A percentile compares a stretch with the other conserved stretches of the same genome.
phyloP scores from a whole-genome alignment of 2,888 invertebrate species.

The Gandaritis pyraliata region DNA sequence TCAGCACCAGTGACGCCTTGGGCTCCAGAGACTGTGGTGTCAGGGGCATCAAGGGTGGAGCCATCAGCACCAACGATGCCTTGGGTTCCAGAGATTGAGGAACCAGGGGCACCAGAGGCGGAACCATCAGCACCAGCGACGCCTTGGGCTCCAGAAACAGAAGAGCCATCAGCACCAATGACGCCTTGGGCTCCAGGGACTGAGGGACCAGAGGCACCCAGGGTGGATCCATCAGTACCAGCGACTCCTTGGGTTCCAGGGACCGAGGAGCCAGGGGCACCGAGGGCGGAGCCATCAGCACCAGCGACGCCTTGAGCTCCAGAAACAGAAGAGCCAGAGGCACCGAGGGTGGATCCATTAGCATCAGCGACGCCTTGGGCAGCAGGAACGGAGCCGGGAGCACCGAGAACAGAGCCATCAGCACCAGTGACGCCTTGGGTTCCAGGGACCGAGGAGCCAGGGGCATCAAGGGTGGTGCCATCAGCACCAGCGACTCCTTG shows the following conservation, averaged over 20 bases:
- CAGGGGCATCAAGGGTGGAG: constrained; percentile 14
- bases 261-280: background rate
- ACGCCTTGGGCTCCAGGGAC: constrained; percentile 4
- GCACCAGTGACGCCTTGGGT: constrained; percentile 1
- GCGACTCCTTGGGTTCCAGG: constrained; percentile 12
- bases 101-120: background rate
- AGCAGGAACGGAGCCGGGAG: background rate
- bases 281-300: constrained; percentile 8
- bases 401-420: constrained; percentile 6
- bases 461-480: constrained; percentile 4
- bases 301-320: constrained; percentile 16
- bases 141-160: constrained; percentile 12
- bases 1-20: constrained; percentile 6
- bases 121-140: constrained; percentile 15
- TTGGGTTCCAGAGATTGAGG: constrained; percentile 5
- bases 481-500: constrained; percentile 14
- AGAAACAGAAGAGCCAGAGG: background rate
- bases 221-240: background rate
- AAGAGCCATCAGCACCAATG: constrained; percentile 3
- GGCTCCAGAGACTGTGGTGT: background rate
- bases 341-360: constrained; percentile 8
- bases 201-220: constrained; percentile 7
- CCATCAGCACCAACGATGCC: constrained; percentile 4
- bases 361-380: constrained; percentile 15
- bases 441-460: constrained; percentile 1